Evolutionary conservation across 2,797 vertebrate genomes (phyloP), one percentile per base, ranked within the genome.

Genomic region (Sebastolobus alascanus): DNA sequence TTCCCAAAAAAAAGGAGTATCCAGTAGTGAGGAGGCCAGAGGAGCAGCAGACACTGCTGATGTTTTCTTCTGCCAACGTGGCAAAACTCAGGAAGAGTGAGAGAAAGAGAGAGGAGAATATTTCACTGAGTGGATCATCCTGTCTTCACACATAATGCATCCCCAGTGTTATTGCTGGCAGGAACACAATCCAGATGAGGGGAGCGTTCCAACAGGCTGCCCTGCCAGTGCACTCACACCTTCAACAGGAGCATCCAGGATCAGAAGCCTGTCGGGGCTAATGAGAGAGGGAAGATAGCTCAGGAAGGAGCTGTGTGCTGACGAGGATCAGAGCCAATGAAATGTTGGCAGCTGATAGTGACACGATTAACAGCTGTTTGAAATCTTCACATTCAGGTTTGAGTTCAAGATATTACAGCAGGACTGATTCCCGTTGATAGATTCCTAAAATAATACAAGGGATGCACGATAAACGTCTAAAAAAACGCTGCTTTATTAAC

Each of bases 111-210:
- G 52, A 31, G 38, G 61, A 54, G 83, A 82, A 92, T 91, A 71
- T 84, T 90, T 90, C 25, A 71, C 75, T 3, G 78, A 70, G 79
- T 80, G 72, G 75, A 80, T 92, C 79, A 81, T 84, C 59, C 74
- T 29, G 55, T 84, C 84, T 85, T 87, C 82, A 85, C 73, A 84
- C 87, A 87, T 84, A 83, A 90, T 82, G 55, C 77, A 69, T 86
- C 82, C 84, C 80, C 75, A 75, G 73, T 85, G 84, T 90, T 89
- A 73, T 73, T 83, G 70, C 78, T 91, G 90, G 87, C 75, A 72
- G 54, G 16, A 46, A 77, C 58, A 81, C 33, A 61, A 76, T 68
- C 88, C 85, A 94, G 85, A 90, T 89, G 86, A 86, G 60, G 29
- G 73, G 31, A 76, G 77, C 78, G 77, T 87, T 89, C 82, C 84